Conservation (phyloP, 2,797 vertebrate species). For the Amblyraja radiata region DNA sequence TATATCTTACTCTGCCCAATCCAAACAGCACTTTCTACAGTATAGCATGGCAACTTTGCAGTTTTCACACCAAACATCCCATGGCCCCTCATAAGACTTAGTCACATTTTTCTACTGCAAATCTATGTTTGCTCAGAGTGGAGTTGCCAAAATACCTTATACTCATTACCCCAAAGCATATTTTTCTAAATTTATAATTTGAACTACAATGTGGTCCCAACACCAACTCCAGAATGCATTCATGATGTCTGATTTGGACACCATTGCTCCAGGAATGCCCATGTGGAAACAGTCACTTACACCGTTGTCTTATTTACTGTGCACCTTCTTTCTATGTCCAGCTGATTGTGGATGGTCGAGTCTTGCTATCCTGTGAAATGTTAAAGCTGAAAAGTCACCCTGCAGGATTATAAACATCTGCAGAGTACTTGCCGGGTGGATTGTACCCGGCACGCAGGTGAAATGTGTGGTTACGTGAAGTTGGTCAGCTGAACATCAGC, state of each 20-base stretch:
- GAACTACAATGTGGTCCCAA: background rate
- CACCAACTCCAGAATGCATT: slow-evolving; percentile 5
- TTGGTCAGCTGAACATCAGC: slow-evolving; percentile 29
- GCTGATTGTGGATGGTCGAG: background rate
- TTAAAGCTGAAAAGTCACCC: background rate
- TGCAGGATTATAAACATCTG: slow-evolving; percentile 1
- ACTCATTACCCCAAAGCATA: background rate
- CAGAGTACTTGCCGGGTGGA: background rate
- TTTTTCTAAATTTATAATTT: background rate
- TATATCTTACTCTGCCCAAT: background rate
- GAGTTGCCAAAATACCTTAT: background rate
- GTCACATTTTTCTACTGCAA: background rate
- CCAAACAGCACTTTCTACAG: background rate
- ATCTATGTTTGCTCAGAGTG: background rate
- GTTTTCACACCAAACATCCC: background rate
- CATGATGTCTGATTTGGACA: background rate
- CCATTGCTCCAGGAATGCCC: background rate
- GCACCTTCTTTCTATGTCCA: background rate
- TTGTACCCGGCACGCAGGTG: slow-evolving; percentile 15
- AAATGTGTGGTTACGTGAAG: slow-evolving; percentile 8
- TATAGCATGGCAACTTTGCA: background rate
- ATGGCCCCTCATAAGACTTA: too few species aligned
- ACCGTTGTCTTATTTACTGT: background rate
- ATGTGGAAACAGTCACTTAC: background rate
- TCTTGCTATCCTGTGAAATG: slow-evolving; percentile 3